These are phyloP conservation scores for Ostrea denselamellosa DNA, from an alignment of 1,140 invertebrate species.

Conservation along the genomic window DNA sequence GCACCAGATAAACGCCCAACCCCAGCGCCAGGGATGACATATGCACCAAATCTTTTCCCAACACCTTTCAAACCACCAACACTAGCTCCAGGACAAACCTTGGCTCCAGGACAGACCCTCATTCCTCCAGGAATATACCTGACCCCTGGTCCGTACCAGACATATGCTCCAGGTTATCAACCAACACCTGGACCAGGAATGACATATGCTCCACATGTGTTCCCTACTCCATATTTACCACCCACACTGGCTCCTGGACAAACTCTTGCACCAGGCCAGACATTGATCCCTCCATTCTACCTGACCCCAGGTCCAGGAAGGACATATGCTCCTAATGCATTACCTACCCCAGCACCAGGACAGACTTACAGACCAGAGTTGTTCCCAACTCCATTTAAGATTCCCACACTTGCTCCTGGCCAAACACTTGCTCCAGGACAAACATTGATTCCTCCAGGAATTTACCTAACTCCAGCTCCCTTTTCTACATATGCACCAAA, in stretches of 20 bases:
- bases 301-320: slow-evolving; percentile 54
- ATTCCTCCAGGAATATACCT: slow-evolving; percentile 56
- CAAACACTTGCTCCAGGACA: slow-evolving; percentile 46
- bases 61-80: slow-evolving; percentile 53
- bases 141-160: slow-evolving; percentile 51
- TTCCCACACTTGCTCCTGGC: slow-evolving; percentile 52
- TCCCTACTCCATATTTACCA: slow-evolving; percentile 40
- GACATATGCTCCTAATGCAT: slow-evolving; percentile 41
- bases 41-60: slow-evolving; percentile 42
- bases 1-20: slow-evolving; percentile 48
- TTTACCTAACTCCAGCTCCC: slow-evolving; percentile 44
- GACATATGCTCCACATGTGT: slow-evolving; percentile 46
- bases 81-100: slow-evolving; percentile 59
- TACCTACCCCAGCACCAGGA: slow-evolving; percentile 51
- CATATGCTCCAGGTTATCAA: slow-evolving; percentile 59
- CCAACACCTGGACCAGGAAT: slow-evolving; percentile 52
- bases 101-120: slow-evolving; percentile 57
- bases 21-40: slow-evolving; percentile 47
- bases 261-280: slow-evolving; percentile 41
- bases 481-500: slow-evolving; percentile 49
- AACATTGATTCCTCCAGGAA: slow-evolving; percentile 18
- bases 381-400: slow-evolving; percentile 39
- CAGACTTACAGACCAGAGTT: slow-evolving; percentile 53
- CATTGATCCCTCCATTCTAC: slow-evolving; percentile 29
- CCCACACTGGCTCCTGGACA: slow-evolving; percentile 41